Evolutionary conservation across 2,113 vertebrate species (phyloP).

Genomic region (Piaya cayana): DNA sequence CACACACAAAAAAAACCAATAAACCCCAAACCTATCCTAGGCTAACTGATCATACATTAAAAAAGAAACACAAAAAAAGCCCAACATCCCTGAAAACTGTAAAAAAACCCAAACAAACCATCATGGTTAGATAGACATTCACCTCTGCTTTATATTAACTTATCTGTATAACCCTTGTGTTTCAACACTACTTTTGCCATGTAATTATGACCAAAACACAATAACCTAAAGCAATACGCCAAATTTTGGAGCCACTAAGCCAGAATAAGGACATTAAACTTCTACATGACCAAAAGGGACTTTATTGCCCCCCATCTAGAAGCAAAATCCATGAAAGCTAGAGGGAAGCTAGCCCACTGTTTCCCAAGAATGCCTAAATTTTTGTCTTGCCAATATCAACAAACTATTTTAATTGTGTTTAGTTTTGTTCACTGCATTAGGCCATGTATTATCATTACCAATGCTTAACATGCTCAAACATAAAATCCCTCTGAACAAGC

Average conservation of each 20-base stretch:
- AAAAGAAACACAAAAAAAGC: not conserved
- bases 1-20: not conserved
- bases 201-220: not conserved
- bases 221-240: not conserved
- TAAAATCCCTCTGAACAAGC: slow-evolving; percentile 23
- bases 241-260: not conserved
- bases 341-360: not conserved
- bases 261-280: not conserved
- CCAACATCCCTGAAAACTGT: not conserved
- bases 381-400: not conserved
- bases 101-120: not conserved
- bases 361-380: not conserved
- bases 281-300: not conserved
- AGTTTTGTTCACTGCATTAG: not conserved
- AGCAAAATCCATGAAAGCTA: not conserved
- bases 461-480: not conserved
- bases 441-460: not conserved
- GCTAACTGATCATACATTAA: not conserved
- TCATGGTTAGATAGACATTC: not conserved
- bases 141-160: not conserved
- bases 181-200: not conserved
- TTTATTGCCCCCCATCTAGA: not conserved
- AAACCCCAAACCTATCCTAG: not conserved
- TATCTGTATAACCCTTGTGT: not conserved
- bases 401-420: not conserved